Conservation (phyloP, 92 coral and sea anemone genomes). For the Umimayanthus kanabou region DNA sequence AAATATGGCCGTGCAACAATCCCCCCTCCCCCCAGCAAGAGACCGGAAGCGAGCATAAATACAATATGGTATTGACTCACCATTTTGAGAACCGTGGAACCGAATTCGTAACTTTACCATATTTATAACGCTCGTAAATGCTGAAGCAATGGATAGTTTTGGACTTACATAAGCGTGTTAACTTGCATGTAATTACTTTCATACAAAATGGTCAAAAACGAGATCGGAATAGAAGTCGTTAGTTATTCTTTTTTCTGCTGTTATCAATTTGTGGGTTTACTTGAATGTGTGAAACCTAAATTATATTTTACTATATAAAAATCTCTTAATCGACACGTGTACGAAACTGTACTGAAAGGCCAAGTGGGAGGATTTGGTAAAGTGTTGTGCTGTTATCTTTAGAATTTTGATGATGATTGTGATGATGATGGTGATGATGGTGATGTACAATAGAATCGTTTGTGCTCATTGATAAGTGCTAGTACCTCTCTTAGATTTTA, state of each 20-base stretch:
- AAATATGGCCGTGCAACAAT: no score
- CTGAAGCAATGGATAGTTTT: neutral
- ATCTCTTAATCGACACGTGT: no score
- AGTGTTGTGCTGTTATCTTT: no score
- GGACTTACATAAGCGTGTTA: neutral
- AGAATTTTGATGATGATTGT: no score
- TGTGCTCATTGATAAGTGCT: no score
- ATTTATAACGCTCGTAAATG: neutral
- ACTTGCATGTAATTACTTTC: neutral
- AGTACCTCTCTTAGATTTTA: no score
- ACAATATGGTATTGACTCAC: neutral
- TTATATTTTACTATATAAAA: no score
- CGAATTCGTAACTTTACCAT: neutral
- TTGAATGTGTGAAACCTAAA: no score
- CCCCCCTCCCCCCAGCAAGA: neutral
- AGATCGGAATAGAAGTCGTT: neutral
- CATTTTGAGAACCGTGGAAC: neutral
- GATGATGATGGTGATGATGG: no score
- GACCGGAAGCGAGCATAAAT: neutral
- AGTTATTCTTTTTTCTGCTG: neutral
- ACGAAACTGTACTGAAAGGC: no score
- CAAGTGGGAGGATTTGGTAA: no score
- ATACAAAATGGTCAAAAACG: neutral
- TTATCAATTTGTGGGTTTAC: neutral
- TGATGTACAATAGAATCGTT: no score